Percentiles rank a stretch among this genome's conserved stretches.
These are phyloP conservation scores for Rhineura floridana DNA, from an alignment of 2,113 vertebrate genomes.

Conservation along the genomic window DNA sequence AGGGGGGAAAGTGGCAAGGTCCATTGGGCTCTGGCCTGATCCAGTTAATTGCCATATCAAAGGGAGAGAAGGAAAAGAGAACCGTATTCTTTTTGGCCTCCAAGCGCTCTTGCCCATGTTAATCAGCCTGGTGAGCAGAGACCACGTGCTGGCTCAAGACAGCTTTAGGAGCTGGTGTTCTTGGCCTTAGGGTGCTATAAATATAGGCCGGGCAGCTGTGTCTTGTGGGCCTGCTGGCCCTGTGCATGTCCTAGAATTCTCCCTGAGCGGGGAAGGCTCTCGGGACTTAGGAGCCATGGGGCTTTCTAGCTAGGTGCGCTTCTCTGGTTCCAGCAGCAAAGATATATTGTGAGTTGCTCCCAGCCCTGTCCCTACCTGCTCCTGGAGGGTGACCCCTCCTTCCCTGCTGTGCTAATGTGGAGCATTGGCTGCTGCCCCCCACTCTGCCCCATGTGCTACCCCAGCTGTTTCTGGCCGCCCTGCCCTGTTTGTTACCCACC, in stretches of 20 bases:
- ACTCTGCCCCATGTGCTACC: constrained; percentile 56
- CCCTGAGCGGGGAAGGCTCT: not conserved
- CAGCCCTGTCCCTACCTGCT: constrained; percentile 37
- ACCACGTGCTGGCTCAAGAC: constrained; percentile 29
- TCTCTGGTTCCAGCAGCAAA: constrained; percentile 21
- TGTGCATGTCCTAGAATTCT: constrained; percentile 1
- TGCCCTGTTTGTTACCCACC: constrained; percentile 28
- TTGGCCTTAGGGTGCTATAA: constrained; percentile 36
- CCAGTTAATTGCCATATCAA: not conserved
- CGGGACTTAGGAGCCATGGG: not conserved
- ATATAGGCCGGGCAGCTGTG: not conserved
- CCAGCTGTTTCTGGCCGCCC: constrained; percentile 31
- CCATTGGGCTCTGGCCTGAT: not conserved
- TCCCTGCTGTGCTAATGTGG: constrained; percentile 17
- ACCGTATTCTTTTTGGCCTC: not conserved
- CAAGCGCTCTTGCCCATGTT: not conserved
- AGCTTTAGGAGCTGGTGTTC: constrained; percentile 7
- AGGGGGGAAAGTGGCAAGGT: not conserved
- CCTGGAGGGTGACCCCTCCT: not conserved
- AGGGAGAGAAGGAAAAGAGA: not conserved
- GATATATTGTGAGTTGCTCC: not conserved
- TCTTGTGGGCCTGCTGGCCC: constrained; percentile 1
- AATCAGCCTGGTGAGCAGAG: constrained; percentile 5
- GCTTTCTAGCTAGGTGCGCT: not conserved
- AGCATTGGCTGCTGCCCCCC: constrained; percentile 17